Percentiles rank a stretch among this genome's conserved stretches.
Conservation (phyloP, 2,797 vertebrate species). For the Myotis myotis region DNA sequence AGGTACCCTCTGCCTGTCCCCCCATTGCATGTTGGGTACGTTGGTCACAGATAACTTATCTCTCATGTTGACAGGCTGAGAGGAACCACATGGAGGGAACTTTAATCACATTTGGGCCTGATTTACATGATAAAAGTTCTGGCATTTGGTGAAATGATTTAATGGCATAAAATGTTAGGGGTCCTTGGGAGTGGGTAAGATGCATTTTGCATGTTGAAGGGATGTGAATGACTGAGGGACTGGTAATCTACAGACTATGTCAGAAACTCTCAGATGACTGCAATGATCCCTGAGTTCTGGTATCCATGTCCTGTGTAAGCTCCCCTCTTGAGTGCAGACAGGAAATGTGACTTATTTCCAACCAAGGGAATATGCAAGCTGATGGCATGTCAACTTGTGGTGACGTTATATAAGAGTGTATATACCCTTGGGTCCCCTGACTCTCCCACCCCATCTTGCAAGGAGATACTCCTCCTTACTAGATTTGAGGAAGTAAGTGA, state of each 20-base stretch:
- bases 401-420: rapidly evolving
- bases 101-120: background rate
- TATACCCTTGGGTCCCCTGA: too few relatives aligned
- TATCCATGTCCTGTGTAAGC: background rate
- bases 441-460: background rate
- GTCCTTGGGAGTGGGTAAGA: background rate
- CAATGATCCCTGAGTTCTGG: background rate
- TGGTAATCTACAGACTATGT: background rate
- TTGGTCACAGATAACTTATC: background rate
- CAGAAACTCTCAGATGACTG: background rate
- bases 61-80: background rate
- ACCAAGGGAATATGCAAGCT: background rate
- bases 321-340: background rate
- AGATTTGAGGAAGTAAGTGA: background rate
- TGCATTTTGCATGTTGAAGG: background rate
- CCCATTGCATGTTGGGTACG: rapidly evolving
- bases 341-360: background rate
- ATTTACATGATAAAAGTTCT: background rate
- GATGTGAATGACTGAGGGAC: background rate
- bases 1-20: background rate
- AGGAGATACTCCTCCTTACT: background rate
- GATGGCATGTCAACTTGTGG: background rate
- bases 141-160: background rate
- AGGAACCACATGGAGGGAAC: too few relatives aligned
- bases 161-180: background rate